Percentiles rank a stretch among this genome's conserved stretches.
Conservation (phyloP, 2,113 vertebrate genomes). For the Gavia stellata region DNA sequence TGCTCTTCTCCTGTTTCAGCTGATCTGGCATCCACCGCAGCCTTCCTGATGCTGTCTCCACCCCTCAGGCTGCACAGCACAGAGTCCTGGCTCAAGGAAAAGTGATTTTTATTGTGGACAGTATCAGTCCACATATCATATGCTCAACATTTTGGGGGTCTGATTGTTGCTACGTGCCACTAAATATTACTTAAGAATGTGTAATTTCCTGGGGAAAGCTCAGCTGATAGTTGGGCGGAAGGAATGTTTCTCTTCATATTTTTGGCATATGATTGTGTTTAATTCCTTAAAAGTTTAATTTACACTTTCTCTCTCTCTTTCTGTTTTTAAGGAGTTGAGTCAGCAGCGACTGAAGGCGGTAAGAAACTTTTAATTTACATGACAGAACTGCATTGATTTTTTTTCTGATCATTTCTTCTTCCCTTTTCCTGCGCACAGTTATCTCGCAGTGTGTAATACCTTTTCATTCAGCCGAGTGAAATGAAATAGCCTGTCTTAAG, state of each 20-base stretch:
- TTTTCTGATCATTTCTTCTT: not conserved
- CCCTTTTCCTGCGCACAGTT: not conserved
- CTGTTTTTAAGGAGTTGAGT: not conserved
- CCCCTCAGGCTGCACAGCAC: not conserved
- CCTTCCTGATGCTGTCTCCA: not conserved
- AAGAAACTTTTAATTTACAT: constrained; percentile 46
- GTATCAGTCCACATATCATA: not conserved
- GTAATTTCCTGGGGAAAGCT: not conserved
- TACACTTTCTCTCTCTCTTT: not conserved
- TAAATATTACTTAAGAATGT: not conserved
- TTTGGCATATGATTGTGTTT: not conserved
- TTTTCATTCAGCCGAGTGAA: not conserved
- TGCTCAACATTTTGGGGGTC: not conserved
- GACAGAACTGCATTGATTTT: not conserved
- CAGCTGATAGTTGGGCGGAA: not conserved
- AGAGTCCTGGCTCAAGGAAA: not conserved
- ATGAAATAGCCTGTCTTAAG: not conserved
- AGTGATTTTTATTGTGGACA: not conserved
- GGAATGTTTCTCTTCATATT: not conserved
- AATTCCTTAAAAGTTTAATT: not conserved
- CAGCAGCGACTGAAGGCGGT: fast-evolving
- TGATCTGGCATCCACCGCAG: not conserved
- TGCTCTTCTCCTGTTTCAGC: not conserved
- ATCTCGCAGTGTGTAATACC: not conserved
- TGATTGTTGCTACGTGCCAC: not conserved